A percentile compares a stretch with the other conserved stretches of the same genome.
Evolutionary conservation across 2,113 vertebrate genomes (phyloP).

Genomic region (Callospermophilus lateralis): DNA sequence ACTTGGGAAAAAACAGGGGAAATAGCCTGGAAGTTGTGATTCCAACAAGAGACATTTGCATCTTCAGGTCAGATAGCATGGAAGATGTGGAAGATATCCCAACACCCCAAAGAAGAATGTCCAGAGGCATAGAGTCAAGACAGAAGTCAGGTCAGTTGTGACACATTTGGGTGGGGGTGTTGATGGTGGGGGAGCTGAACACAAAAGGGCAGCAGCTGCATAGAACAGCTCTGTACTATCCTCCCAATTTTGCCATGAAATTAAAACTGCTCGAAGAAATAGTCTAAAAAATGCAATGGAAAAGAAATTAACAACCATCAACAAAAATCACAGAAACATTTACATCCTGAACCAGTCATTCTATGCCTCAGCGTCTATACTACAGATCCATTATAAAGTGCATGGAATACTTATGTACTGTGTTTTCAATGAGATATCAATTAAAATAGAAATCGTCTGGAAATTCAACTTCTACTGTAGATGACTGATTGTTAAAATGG

Average conservation of each 20-base stretch:
- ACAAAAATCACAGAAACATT: not conserved
- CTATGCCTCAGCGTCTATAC: not conserved
- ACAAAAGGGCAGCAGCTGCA: accelerated
- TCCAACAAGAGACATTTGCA: not conserved
- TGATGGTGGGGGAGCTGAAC: not conserved
- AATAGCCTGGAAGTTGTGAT: not conserved
- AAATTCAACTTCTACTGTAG: not conserved
- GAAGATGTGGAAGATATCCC: not conserved
- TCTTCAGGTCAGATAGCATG: not conserved
- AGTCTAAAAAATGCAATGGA: not conserved
- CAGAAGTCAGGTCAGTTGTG: not conserved
- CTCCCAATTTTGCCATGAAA: not conserved
- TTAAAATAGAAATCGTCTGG: not conserved
- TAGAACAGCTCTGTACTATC: accelerated
- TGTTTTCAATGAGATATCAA: not conserved
- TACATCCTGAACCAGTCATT: not conserved
- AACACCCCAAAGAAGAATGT: not conserved
- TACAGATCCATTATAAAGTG: not conserved
- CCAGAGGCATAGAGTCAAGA: not conserved
- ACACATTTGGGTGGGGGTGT: no score
- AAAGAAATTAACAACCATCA: not conserved
- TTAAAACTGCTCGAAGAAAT: not conserved
- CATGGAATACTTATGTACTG: not conserved
- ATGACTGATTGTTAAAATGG: not conserved
- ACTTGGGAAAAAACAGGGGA: not conserved